Conservation (phyloP, 2,797 vertebrate species). For the Malacoctenus gilli region DNA sequence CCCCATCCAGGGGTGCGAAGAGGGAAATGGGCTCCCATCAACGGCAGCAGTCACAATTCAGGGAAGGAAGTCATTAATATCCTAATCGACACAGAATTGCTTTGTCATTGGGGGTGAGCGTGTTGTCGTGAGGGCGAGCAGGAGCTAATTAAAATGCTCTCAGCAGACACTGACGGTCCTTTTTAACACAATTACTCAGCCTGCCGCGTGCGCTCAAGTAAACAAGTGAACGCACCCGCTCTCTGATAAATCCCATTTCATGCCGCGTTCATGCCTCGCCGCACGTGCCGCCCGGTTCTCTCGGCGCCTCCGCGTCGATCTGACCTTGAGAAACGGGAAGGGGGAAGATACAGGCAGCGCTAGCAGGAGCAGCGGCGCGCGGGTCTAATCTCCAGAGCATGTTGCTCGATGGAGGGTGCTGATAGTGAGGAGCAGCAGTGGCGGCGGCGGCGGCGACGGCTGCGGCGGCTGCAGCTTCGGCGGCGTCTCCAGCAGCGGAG, state of each 20-base stretch:
- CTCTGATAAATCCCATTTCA: conserved; percentile 53
- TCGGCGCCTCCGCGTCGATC: conserved; percentile 20
- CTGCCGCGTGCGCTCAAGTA: conserved; percentile 55
- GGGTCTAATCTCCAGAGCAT: conserved; percentile 69
- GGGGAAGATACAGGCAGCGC: conserved; percentile 46
- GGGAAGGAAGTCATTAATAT: conserved; percentile 39
- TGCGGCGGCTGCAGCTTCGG: conserved; percentile 40
- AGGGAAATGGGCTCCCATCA: conserved; percentile 53
- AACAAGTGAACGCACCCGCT: conserved; percentile 47
- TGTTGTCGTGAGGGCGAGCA: conserved; percentile 55
- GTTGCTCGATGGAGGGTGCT: conserved; percentile 60
- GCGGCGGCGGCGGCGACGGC: conserved; percentile 26
- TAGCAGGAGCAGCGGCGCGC: conserved; percentile 39
- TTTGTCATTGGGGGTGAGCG: conserved; percentile 63
- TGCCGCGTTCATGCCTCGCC: conserved; percentile 40
- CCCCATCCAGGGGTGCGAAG: conserved; percentile 26
- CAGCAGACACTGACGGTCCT: conserved; percentile 57
- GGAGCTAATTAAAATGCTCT: conserved; percentile 77
- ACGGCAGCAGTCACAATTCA: conserved; percentile 24
- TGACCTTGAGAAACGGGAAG: conserved; percentile 73
- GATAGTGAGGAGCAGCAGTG: conserved; percentile 65
- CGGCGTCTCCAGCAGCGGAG: conserved; percentile 50
- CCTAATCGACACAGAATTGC: conserved; percentile 69
- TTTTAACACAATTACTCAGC: conserved; percentile 60
- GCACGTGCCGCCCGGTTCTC: conserved; percentile 13